Conservation (phyloP, 2,888 invertebrate species). For the Mesorhabditis belari region DNA sequence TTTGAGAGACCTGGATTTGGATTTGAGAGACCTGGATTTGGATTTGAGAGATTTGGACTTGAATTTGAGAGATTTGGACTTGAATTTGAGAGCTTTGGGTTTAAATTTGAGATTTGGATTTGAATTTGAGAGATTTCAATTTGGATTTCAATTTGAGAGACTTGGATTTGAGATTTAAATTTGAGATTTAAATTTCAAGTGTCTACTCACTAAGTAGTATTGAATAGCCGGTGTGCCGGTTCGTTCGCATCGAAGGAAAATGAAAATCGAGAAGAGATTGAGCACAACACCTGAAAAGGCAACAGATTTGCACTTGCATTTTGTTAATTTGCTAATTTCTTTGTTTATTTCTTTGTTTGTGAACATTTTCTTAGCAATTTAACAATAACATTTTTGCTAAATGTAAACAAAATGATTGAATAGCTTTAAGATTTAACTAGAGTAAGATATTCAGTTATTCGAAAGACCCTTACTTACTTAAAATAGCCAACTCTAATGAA, state of each 20-base stretch:
- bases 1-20: too few relatives aligned
- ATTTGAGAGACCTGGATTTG: too few relatives aligned
- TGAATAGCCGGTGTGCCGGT: conserved; percentile 48
- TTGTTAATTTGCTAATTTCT: neutral
- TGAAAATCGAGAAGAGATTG: conserved; percentile 45
- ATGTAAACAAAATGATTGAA: neutral
- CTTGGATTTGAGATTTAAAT: neutral
- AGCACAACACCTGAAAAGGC: conserved; percentile 35
- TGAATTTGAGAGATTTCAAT: too few relatives aligned
- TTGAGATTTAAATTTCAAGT: conserved; percentile 1
- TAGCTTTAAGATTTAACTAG: neutral
- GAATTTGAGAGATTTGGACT: too few relatives aligned
- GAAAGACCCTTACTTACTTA: too few relatives aligned
- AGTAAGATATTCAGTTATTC: neutral
- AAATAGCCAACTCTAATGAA: too few relatives aligned
- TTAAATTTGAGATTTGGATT: too few relatives aligned
- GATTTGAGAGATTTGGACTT: too few relatives aligned
- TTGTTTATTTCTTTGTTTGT: neutral
- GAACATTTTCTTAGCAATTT: neutral
- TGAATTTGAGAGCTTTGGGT: too few relatives aligned
- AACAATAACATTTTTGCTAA: neutral
- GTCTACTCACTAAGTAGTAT: conserved; percentile 44
- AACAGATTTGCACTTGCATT: neutral
- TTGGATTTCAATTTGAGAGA: too few relatives aligned
- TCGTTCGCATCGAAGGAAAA: conserved; percentile 43